Evolutionary conservation across 2,797 vertebrate species (phyloP).

Genomic region (Smutsia gigantea): DNA sequence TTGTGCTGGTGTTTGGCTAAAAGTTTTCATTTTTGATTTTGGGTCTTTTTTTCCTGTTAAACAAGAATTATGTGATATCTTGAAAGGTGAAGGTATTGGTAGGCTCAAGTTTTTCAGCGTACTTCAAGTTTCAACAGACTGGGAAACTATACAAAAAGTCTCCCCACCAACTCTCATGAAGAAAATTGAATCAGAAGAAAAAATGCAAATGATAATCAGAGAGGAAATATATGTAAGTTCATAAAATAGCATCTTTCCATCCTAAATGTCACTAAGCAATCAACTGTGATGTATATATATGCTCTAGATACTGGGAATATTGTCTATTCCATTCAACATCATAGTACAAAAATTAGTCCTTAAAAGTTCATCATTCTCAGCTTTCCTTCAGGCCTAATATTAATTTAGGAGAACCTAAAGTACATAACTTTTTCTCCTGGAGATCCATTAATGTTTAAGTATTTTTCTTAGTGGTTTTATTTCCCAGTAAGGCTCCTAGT

Average conservation of each 20-base stretch:
- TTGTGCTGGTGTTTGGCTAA: slow-evolving; percentile 8
- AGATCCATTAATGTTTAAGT: neutral
- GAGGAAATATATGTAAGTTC: neutral
- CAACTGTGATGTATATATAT: neutral
- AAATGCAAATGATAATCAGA: neutral
- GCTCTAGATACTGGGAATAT: neutral
- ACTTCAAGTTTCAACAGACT: slow-evolving; percentile 15
- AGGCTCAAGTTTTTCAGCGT: neutral
- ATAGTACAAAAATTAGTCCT: neutral
- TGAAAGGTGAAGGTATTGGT: slow-evolving; percentile 18
- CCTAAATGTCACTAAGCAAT: neutral
- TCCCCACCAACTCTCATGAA: neutral
- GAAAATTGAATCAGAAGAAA: slow-evolving; percentile 40
- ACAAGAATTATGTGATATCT: slow-evolving; percentile 5
- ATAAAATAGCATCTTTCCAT: neutral
- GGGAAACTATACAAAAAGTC: neutral
- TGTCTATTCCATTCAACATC: neutral
- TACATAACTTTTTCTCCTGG: neutral
- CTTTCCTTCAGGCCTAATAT: neutral
- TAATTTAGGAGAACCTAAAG: slow-evolving; percentile 33
- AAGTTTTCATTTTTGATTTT: neutral
- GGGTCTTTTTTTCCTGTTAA: neutral
- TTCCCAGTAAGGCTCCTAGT: neutral
- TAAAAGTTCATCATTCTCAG: neutral
- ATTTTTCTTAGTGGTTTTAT: slow-evolving; percentile 27